Percentiles rank a stretch among this genome's conserved stretches.
phyloP scores from a whole-genome alignment of 2,797 vertebrate genomes.

The Oophaga sylvatica region DNA sequence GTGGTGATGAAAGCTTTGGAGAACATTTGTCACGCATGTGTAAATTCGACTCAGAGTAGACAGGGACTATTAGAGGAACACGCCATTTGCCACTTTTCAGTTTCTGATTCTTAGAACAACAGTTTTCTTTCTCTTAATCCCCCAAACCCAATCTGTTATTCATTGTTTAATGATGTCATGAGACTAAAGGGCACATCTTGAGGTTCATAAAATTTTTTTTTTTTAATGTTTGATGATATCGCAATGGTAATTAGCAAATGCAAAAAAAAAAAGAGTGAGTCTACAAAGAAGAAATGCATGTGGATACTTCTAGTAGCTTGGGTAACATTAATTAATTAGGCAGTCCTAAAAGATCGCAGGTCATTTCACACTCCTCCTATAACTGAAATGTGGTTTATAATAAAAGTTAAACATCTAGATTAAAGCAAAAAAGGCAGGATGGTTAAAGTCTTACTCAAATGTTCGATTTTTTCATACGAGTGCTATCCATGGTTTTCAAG shows the following conservation, averaged over 20 bases:
- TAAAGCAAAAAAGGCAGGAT: too few species aligned
- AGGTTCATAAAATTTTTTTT: slow-evolving; percentile 20
- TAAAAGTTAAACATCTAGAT: background rate
- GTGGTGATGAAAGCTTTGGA: slow-evolving; percentile 33
- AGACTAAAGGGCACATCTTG: slow-evolving; percentile 39
- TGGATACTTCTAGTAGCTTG: background rate
- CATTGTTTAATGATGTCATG: slow-evolving; percentile 28
- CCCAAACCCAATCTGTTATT: slow-evolving; percentile 35
- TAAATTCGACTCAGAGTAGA: slow-evolving; percentile 10
- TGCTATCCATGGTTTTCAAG: too few species aligned
- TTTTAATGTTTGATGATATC: background rate
- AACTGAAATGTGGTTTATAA: background rate
- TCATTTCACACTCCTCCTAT: background rate
- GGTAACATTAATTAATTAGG: background rate
- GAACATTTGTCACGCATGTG: slow-evolving; percentile 45
- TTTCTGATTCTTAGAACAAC: slow-evolving; percentile 38
- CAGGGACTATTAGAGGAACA: slow-evolving; percentile 28
- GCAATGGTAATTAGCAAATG: slow-evolving; percentile 23
- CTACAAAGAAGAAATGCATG: background rate
- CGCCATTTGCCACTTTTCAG: slow-evolving; percentile 34
- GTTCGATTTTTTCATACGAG: too few species aligned
- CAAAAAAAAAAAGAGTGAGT: background rate
- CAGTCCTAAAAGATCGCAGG: background rate
- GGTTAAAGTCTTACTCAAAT: background rate
- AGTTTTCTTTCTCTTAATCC: slow-evolving; percentile 44